These are phyloP conservation scores for Himalopsyche tibetana DNA, from an alignment of 2,888 invertebrate species.

Conservation along the genomic window DNA sequence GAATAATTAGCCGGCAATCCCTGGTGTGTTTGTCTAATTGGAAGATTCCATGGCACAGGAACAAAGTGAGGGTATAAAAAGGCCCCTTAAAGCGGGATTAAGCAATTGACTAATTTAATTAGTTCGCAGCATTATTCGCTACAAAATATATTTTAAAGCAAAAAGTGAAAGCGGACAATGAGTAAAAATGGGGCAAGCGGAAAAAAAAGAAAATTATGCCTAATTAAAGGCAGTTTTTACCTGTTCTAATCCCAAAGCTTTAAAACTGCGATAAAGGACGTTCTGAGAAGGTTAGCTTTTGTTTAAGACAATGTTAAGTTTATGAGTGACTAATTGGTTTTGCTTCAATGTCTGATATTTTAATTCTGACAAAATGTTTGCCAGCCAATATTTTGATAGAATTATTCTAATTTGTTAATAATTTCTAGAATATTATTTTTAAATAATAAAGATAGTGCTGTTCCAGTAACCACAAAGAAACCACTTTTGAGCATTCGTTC, in stretches of 20 bases:
- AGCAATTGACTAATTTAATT: constrained; percentile 56
- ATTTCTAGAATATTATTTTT: too few species aligned
- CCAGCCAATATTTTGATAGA: too few species aligned
- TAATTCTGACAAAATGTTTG: too few species aligned
- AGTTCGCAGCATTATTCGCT: constrained; percentile 44
- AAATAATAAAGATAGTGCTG: too few species aligned
- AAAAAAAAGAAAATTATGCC: constrained; percentile 45
- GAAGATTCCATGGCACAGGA: constrained; percentile 1
- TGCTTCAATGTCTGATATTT: background rate
- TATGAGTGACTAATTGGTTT: background rate
- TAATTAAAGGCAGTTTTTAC: constrained; percentile 36
- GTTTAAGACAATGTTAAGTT: constrained; percentile 11
- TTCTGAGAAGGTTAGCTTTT: background rate
- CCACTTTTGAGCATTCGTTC: too few species aligned
- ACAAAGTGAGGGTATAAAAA: constrained; percentile 20
- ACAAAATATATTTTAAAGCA: constrained; percentile 36
- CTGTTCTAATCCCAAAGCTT: constrained; percentile 19
- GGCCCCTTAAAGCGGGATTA: constrained; percentile 47
- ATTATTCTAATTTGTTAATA: too few species aligned
- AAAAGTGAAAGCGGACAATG: constrained; percentile 36
- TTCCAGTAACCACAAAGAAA: too few species aligned
- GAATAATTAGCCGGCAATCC: background rate
- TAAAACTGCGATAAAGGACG: constrained; percentile 34
- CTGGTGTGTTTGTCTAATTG: constrained; percentile 4
- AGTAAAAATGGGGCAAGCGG: background rate